Base-by-base conservation (phyloP, 2,797 vertebrate genomes). In the Crenichthys baileyi region DNA sequence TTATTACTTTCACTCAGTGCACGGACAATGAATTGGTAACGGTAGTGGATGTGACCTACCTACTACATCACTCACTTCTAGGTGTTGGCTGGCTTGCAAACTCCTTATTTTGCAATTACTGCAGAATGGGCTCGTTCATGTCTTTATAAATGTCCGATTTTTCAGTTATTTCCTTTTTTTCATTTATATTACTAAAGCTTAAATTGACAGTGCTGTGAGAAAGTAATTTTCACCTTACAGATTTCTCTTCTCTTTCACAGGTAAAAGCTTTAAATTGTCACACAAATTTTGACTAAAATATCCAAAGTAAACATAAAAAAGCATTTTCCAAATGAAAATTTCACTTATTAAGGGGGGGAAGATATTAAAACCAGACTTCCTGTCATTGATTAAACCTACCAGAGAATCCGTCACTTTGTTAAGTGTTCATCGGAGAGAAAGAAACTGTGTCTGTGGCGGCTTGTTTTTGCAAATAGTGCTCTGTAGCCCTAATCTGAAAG, bases 1-100 rank as follows among this genome's bases (percentile, higher is more conserved):
- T 90, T 91, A 92, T 93, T 93, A 88, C 88, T 83, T 91, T 90
- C 78, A 72, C 83, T 85, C 80, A 67, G 86, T 81, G 90, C 89
- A 88, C 81, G 63, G 76, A 81, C 79, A 60, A 84, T 79, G 88
- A 85, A 90, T 88, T 84, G 86, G 87, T 80, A 85, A 86, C 77
- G n/a, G 79, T 73, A 44, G 83, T 77, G 76, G 82, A 87, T 85
- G 80, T 87, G 89, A 83, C 83, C 87, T 75, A 73, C 86, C 80
- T 75, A 70, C 83, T 73, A 76, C 82, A 79, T 81, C 82, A 68
- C 72, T 73, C 73, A 48, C 73, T 80, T 81, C 18, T 13, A 73
- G 75, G 75, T 55, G 79, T 31, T 85, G 83, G 86, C 82, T 78
- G n/a, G 78, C 60, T 53, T 18, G 31, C n/a, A 76, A 79, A 61